Percentiles rank a stretch among this genome's conserved stretches.
Evolutionary conservation across 2,888 invertebrate genomes (phyloP).

Genomic region (Trileptium ribeirensis): DNA sequence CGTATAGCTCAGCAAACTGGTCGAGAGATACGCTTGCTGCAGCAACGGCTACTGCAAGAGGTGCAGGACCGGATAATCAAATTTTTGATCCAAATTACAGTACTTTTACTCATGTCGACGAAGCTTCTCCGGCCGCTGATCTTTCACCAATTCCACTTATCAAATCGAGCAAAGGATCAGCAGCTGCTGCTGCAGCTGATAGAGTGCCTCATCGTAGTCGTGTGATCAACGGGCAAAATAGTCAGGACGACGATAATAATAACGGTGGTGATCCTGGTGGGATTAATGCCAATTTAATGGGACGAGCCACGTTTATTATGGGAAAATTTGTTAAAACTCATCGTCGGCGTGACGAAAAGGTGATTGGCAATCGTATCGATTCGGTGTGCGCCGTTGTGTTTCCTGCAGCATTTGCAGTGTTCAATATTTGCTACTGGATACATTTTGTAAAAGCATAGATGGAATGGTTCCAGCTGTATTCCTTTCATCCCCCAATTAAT

Average conservation of each 20-base stretch:
- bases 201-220: no score
- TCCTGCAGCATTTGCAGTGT: constrained; percentile 2
- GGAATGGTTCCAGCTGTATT: no score
- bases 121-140: background rate
- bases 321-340: constrained; percentile 9
- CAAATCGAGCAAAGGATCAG: background rate
- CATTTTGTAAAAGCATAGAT: background rate
- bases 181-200: background rate
- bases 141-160: background rate
- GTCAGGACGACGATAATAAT: no score
- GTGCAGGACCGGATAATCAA: background rate
- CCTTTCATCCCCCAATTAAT: no score
- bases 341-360: background rate
- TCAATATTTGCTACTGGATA: constrained; percentile 16
- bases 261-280: no score
- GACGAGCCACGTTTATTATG: constrained; percentile 7
- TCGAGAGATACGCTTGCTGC: no score
- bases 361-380: constrained; percentile 10
- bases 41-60: background rate
- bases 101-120: background rate
- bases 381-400: constrained; percentile 14
- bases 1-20: background rate
- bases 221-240: no score
- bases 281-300: background rate
- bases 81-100: background rate